These are phyloP conservation scores for Phylloscopus whistleri DNA, from an alignment of 2,113 vertebrate species.

Conservation along the genomic window DNA sequence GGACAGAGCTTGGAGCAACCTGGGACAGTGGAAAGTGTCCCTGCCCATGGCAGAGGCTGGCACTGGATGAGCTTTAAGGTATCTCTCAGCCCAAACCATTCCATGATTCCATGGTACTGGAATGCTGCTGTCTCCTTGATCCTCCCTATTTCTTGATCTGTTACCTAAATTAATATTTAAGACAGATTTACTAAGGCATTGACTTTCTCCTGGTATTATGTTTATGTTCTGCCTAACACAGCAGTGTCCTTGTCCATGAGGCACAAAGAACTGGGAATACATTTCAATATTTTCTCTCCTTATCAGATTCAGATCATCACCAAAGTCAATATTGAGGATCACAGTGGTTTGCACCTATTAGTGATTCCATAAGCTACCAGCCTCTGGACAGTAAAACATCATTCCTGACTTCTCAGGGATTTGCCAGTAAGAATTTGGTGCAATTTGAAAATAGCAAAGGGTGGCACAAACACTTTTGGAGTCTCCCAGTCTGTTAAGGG, in stretches of 20 bases:
- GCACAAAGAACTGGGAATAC: background rate
- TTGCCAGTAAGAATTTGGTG: background rate
- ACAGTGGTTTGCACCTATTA: background rate
- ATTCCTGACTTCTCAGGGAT: background rate
- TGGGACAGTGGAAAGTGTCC: background rate
- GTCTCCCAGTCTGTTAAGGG: background rate
- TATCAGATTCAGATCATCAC: background rate
- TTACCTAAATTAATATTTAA: background rate
- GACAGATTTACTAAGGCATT: background rate
- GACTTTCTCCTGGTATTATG: background rate
- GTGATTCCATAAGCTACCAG: background rate
- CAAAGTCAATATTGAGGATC: background rate
- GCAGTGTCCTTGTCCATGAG: background rate
- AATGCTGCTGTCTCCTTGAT: background rate
- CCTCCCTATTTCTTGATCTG: background rate
- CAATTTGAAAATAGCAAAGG: background rate
- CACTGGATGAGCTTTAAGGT: background rate
- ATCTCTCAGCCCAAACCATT: background rate
- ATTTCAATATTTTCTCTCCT: background rate
- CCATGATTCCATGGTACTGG: background rate
- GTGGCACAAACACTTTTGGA: background rate
- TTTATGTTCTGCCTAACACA: background rate
- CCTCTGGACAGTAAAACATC: background rate
- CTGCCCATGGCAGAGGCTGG: background rate
- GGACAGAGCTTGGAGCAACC: rapidly evolving